A percentile compares a stretch with the other conserved stretches of the same genome.
Evolutionary conservation across 2,113 vertebrate species (phyloP).

Genomic region (Lophius piscatorius): DNA sequence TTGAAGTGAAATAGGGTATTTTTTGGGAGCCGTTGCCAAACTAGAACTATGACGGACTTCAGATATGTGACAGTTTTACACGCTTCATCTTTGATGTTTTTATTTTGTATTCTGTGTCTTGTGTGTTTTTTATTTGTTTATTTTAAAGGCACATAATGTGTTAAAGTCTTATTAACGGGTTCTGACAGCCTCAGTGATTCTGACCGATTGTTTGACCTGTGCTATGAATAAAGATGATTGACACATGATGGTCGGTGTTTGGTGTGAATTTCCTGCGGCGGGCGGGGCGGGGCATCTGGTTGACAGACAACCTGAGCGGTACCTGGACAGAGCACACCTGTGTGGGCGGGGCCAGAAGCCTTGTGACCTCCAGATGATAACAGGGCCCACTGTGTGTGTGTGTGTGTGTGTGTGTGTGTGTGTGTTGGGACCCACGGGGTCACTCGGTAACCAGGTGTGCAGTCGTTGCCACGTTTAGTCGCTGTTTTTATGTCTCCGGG

Average conservation of each 20-base stretch:
- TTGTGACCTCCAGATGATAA: constrained; percentile 70
- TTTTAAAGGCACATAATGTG: background rate
- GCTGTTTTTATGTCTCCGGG: background rate
- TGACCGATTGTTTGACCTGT: constrained; percentile 51
- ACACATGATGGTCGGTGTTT: constrained; percentile 25
- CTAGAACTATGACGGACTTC: too few relatives aligned
- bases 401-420: background rate
- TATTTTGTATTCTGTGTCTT: constrained; percentile 34
- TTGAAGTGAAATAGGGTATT: background rate
- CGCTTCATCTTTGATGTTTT: background rate
- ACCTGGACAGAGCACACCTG: constrained; percentile 66
- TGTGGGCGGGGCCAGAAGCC: constrained; percentile 58
- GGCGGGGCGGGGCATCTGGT: constrained; percentile 1
- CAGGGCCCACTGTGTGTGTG: constrained; percentile 19
- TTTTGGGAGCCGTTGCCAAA: background rate
- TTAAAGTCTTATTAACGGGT: background rate
- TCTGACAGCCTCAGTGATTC: constrained; percentile 20
- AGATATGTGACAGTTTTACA: constrained; percentile 3
- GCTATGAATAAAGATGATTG: constrained; percentile 62
- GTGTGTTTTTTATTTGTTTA: constrained; percentile 11
- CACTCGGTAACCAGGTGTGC: constrained; percentile 63
- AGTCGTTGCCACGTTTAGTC: constrained; percentile 6
- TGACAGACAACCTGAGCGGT: constrained; percentile 44
- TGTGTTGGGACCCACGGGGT: constrained; percentile 10
- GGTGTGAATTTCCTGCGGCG: constrained; percentile 53